Conservation (phyloP, 2,888 invertebrate species). For the Ochropacha duplaris region DNA sequence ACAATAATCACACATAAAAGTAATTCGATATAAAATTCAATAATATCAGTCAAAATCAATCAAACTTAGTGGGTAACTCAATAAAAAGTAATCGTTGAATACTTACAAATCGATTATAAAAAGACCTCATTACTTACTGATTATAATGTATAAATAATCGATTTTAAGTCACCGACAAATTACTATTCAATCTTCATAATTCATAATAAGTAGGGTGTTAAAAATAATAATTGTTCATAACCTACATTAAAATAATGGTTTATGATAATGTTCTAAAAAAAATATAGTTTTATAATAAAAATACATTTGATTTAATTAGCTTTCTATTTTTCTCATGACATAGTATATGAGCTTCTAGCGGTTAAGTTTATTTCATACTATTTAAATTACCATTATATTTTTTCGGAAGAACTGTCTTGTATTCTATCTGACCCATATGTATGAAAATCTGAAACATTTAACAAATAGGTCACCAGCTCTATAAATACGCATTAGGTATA, state of each 20-base stretch:
- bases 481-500: no score
- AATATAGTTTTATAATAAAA: neutral
- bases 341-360: no score
- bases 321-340: neutral
- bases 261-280: neutral
- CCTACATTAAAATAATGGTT: neutral
- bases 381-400: no score
- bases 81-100: slow-evolving; percentile 16
- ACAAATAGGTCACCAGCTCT: no score
- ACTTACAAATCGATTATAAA: neutral
- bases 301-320: neutral
- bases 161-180: neutral
- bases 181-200: neutral
- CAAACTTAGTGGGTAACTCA: slow-evolving; percentile 54
- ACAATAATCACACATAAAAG: slow-evolving; percentile 46
- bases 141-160: neutral
- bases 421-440: no score
- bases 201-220: neutral
- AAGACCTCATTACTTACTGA: neutral
- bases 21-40: slow-evolving; percentile 29
- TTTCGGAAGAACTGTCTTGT: no score
- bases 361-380: no score
- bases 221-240: neutral
- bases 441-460: no score
- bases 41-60: slow-evolving; percentile 64